Evolutionary conservation across 2,797 vertebrate species (phyloP).

Genomic region (Micromesistius poutassou): DNA sequence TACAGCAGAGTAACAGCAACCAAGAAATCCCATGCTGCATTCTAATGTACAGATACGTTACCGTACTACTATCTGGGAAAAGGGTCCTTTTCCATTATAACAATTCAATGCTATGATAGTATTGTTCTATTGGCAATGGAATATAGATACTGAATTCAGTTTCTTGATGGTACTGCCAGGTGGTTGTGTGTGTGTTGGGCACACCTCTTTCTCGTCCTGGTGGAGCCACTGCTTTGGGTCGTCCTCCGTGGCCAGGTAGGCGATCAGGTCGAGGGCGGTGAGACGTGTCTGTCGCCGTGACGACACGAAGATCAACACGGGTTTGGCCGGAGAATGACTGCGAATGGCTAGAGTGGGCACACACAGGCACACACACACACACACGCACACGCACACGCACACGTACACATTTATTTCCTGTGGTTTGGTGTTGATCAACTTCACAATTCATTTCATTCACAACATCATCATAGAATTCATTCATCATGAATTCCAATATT

Average conservation of each 20-base stretch:
- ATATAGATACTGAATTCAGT: too few species aligned
- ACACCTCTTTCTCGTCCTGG: constrained; percentile 92
- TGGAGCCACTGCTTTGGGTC: constrained; percentile 98
- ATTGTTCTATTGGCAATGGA: too few species aligned
- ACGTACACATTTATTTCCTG: background rate
- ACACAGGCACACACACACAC: background rate
- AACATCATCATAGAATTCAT: too few species aligned
- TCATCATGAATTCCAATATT: background rate
- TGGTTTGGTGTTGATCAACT: background rate
- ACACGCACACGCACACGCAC: background rate
- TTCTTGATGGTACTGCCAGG: background rate
- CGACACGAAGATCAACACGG: constrained; percentile 96
- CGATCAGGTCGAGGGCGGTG: constrained; percentile 93
- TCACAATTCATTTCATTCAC: background rate
- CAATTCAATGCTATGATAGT: too few species aligned
- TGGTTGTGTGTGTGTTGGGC: background rate
- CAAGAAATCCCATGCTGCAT: too few species aligned
- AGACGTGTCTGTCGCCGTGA: constrained; percentile 94
- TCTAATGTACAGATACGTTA: too few species aligned
- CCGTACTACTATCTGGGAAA: too few species aligned
- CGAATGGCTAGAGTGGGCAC: constrained; percentile 80
- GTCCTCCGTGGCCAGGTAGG: constrained; percentile 92
- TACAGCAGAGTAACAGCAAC: too few species aligned
- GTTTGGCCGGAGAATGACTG: constrained; percentile 95
- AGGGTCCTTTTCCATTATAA: too few species aligned